Evolutionary conservation across 2,797 vertebrate species (phyloP).

Genomic region (Eurystomus glaucurus): DNA sequence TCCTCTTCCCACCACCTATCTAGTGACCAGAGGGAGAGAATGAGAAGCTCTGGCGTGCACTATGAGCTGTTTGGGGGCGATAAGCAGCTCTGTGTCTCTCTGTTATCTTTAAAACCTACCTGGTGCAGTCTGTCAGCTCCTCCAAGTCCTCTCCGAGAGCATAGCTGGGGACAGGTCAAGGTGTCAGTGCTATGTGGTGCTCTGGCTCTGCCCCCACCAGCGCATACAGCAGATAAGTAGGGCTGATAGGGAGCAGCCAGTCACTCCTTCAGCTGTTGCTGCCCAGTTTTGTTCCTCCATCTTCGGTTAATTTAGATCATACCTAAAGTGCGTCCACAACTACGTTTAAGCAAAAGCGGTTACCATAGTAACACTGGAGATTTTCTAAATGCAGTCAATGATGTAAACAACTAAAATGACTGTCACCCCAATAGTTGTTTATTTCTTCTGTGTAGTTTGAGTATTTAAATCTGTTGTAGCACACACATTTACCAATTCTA

Average conservation of each 20-base stretch:
- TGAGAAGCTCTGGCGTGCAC: background rate
- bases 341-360: slow-evolving; percentile 79
- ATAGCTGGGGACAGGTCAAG: fast-evolving
- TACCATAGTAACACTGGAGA: slow-evolving; percentile 80
- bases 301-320: slow-evolving; percentile 75
- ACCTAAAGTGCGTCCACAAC: slow-evolving; percentile 75
- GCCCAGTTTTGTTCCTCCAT: slow-evolving; percentile 32
- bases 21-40: background rate
- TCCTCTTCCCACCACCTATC: background rate
- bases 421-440: slow-evolving; percentile 75
- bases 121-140: background rate
- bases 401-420: slow-evolving; percentile 79
- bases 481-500: slow-evolving; percentile 70
- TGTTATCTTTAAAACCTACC: background rate
- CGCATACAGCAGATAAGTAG: background rate
- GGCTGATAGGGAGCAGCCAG: background rate
- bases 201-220: background rate
- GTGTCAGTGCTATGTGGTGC: fast-evolving
- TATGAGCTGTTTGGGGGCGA: background rate
- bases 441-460: slow-evolving; percentile 67
- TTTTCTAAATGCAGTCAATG: slow-evolving; percentile 78
- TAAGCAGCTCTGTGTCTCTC: background rate
- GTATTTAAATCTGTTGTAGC: slow-evolving; percentile 75
- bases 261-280: slow-evolving; percentile 4
- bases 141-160: background rate